phyloP scores from a whole-genome alignment of 1,140 invertebrate genomes.

The Chlorops oryzae region DNA sequence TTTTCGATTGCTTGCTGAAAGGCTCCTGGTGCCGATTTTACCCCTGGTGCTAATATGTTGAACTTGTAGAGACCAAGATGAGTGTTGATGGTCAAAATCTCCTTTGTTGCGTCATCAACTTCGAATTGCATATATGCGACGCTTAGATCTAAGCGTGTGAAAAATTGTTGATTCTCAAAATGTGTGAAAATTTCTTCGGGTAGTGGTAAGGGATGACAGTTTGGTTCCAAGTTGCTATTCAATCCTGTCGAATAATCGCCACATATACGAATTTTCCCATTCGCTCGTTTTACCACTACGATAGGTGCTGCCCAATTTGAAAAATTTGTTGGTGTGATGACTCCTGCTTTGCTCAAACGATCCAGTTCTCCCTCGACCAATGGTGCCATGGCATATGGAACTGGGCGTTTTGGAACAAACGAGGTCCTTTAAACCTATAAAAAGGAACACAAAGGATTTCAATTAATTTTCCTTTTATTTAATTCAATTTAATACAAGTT shows the following conservation, averaged over 20 bases:
- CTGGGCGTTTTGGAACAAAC: slow-evolving; percentile 1
- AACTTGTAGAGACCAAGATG: slow-evolving; percentile 10
- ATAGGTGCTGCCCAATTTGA: slow-evolving; percentile 46
- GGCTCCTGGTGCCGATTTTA: slow-evolving; percentile 45
- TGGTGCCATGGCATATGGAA: background rate
- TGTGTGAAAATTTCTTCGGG: slow-evolving; percentile 10
- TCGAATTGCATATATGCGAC: slow-evolving; percentile 8
- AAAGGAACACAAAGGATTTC: no score
- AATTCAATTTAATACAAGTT: no score
- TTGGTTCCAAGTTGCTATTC: slow-evolving; percentile 8
- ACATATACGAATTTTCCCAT: slow-evolving; percentile 29
- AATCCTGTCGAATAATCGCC: slow-evolving; percentile 21
- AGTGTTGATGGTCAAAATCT: slow-evolving; percentile 9
- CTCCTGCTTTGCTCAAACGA: slow-evolving; percentile 3
- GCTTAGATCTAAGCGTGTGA: slow-evolving; percentile 19
- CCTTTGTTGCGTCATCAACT: slow-evolving; percentile 1
- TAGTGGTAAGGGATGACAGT: slow-evolving; percentile 15
- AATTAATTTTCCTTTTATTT: no score
- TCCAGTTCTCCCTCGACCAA: slow-evolving; percentile 7
- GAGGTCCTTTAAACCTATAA: no score
- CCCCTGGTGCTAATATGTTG: slow-evolving; percentile 5
- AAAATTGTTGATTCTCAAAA: slow-evolving; percentile 3
- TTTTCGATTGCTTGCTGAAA: slow-evolving; percentile 17
- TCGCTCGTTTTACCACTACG: slow-evolving; percentile 35
- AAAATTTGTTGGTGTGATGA: slow-evolving; percentile 21